Evolutionary conservation across 2,888 invertebrate species (phyloP).

Genomic region (Synergus laeviventris): DNA sequence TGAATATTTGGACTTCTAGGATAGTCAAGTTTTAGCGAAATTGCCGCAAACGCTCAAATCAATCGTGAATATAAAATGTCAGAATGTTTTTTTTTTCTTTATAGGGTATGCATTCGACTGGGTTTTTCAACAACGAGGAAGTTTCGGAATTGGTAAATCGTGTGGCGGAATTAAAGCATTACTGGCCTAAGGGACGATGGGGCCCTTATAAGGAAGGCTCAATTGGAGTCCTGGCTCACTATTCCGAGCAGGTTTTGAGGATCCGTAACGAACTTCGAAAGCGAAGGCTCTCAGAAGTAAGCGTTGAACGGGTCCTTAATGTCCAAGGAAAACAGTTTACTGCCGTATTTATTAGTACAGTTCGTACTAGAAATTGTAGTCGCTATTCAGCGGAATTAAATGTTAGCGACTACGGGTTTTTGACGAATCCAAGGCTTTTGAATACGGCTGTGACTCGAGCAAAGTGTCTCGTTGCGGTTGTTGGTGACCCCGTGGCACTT

Average conservation of each 20-base stretch:
- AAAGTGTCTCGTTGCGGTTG: slow-evolving; percentile 88
- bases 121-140: slow-evolving; percentile 89
- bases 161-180: slow-evolving; percentile 83
- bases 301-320: slow-evolving; percentile 89
- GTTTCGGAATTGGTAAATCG: slow-evolving; percentile 88
- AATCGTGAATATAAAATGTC: background rate
- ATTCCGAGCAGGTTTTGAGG: slow-evolving; percentile 87
- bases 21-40: too few relatives aligned
- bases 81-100: slow-evolving; percentile 29
- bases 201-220: slow-evolving; percentile 86
- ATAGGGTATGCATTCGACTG: slow-evolving; percentile 80
- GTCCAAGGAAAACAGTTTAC: slow-evolving; percentile 93
- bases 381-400: slow-evolving; percentile 77
- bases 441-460: slow-evolving; percentile 91
- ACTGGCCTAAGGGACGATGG: slow-evolving; percentile 85
- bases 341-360: slow-evolving; percentile 88
- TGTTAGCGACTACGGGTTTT: slow-evolving; percentile 85
- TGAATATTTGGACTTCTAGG: background rate
- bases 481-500: slow-evolving; percentile 90
- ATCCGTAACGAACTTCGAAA: slow-evolving; percentile 87
- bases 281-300: slow-evolving; percentile 84
- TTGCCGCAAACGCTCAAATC: background rate
- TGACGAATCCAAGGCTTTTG: slow-evolving; percentile 88
- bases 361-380: slow-evolving; percentile 86
- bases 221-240: slow-evolving; percentile 91